Percentiles rank a stretch among this genome's conserved stretches.
phyloP scores from a whole-genome alignment of 2,888 invertebrate species.

The Mythimna albipuncta region DNA sequence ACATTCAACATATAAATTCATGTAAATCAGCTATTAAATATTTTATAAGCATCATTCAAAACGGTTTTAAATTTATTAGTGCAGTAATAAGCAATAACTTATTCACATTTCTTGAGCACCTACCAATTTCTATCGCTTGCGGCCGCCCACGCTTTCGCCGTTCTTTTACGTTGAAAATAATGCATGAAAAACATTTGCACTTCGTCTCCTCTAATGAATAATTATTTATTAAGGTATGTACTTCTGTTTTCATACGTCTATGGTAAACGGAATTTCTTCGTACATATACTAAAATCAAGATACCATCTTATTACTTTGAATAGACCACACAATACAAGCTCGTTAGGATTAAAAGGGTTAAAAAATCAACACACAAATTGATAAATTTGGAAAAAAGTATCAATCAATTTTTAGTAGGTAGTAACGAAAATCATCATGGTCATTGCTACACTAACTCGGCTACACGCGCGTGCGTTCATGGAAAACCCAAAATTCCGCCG shows the following conservation, averaged over 20 bases:
- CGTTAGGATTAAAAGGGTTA: slow-evolving; percentile 40
- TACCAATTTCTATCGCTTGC: slow-evolving; percentile 14
- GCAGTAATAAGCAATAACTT: slow-evolving; percentile 25
- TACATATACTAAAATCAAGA: slow-evolving; percentile 2
- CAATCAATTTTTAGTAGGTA: slow-evolving; percentile 14
- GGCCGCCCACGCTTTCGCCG: slow-evolving; percentile 3
- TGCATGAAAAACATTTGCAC: slow-evolving; percentile 6
- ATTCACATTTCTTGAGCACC: slow-evolving; percentile 26
- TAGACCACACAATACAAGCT: slow-evolving; percentile 37
- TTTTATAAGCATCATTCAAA: slow-evolving; percentile 25
- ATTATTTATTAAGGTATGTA: neutral
- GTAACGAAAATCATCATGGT: slow-evolving; percentile 50
- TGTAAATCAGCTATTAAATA: slow-evolving; percentile 12
- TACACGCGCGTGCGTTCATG: slow-evolving; percentile 31
- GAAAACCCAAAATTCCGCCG: slow-evolving; percentile 54
- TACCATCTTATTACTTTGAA: slow-evolving; percentile 12
- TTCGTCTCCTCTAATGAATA: slow-evolving; percentile 12
- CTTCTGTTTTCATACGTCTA: neutral
- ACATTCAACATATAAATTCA: slow-evolving; percentile 8
- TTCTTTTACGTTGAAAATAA: slow-evolving; percentile 8
- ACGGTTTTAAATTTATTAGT: slow-evolving; percentile 9
- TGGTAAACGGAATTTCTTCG: neutral
- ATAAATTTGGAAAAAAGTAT: slow-evolving; percentile 27
- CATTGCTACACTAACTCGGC: slow-evolving; percentile 47
- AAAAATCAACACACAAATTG: slow-evolving; percentile 34